A percentile compares a stretch with the other conserved stretches of the same genome.
Evolutionary conservation across 2,113 vertebrate species (phyloP).

Genomic region (Mugil cephalus): DNA sequence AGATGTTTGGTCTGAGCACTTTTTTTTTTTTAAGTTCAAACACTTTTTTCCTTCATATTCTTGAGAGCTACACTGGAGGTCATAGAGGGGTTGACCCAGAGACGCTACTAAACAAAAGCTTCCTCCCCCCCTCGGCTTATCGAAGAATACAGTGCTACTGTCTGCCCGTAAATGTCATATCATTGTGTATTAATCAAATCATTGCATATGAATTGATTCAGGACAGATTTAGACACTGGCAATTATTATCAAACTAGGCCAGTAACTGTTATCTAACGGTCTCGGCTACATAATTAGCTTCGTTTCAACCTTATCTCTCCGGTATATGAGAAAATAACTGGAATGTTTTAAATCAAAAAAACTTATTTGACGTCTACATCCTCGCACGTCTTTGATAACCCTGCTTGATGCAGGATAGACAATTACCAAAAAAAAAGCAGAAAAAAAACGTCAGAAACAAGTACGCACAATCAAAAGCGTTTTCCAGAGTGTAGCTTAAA

Average conservation of each 20-base stretch:
- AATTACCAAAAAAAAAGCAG: constrained; percentile 8
- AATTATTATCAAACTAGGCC: constrained; percentile 47
- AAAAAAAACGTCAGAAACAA: constrained; percentile 10
- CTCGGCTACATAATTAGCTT: background rate
- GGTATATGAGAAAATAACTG: background rate
- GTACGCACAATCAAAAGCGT: constrained; percentile 25
- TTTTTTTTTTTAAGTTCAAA: constrained; percentile 56
- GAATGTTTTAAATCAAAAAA: constrained; percentile 7
- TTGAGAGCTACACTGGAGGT: constrained; percentile 60
- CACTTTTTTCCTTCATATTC: constrained; percentile 43
- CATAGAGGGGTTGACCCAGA: constrained; percentile 60
- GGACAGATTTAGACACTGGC: constrained; percentile 36
- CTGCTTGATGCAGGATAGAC: constrained; percentile 1
- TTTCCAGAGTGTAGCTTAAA: constrained; percentile 23
- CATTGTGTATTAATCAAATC: constrained; percentile 50
- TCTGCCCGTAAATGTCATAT: constrained; percentile 51
- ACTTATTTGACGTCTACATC: background rate
- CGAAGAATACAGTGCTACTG: constrained; percentile 45
- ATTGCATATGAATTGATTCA: constrained; percentile 43
- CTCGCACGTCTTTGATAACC: constrained; percentile 2
- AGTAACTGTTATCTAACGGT: constrained; percentile 52
- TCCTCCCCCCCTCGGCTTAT: constrained; percentile 50
- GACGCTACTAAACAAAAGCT: constrained; percentile 68
- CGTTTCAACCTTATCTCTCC: background rate
- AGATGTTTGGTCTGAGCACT: constrained; percentile 37